These are phyloP conservation scores for Gopherus flavomarginatus DNA, from an alignment of 2,113 vertebrate genomes.

Conservation along the genomic window DNA sequence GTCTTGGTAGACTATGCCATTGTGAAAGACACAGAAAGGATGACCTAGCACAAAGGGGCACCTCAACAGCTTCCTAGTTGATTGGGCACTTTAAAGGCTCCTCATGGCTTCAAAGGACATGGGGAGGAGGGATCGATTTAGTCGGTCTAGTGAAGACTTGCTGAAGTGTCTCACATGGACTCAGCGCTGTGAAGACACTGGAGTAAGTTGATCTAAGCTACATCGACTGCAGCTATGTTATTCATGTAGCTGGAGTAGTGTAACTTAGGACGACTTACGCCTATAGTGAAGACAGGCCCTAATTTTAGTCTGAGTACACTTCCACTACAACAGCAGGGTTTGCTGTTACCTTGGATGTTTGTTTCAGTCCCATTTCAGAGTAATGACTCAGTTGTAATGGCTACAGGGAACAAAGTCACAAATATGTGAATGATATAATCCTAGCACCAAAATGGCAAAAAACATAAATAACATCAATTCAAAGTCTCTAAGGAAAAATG, in stretches of 20 bases:
- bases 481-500: background rate
- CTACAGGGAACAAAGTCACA: background rate
- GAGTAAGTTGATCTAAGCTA: too few species aligned
- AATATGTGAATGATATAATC: background rate
- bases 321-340: background rate
- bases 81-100: constrained; percentile 13
- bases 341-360: background rate
- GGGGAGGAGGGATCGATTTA: too few species aligned
- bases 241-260: too few species aligned
- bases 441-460: background rate
- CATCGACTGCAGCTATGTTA: too few species aligned
- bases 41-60: background rate
- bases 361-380: background rate
- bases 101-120: background rate
- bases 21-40: background rate
- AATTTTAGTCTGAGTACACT: constrained; percentile 6
- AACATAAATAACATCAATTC: background rate
- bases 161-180: too few species aligned
- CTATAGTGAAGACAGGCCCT: too few species aligned
- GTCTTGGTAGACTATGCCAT: background rate
- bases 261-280: too few species aligned
- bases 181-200: too few species aligned
- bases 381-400: background rate
- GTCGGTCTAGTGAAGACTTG: too few species aligned
- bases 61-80: constrained; percentile 35